A percentile compares a stretch with the other conserved stretches of the same genome.
phyloP scores from a whole-genome alignment of 2,797 vertebrate genomes.

The Sandelia bainsii region DNA sequence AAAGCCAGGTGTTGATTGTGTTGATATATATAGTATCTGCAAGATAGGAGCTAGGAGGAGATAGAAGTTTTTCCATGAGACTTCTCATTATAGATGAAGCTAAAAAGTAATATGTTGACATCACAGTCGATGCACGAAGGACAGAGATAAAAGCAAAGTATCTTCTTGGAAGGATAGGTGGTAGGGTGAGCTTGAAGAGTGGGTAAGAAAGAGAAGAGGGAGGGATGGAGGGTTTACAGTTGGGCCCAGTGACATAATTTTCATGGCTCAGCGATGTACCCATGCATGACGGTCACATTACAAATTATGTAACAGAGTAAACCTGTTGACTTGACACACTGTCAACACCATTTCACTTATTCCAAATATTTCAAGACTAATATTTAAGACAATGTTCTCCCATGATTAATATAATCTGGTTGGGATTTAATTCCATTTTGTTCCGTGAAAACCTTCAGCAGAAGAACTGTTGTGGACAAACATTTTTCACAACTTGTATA shows the following conservation, averaged over 20 bases:
- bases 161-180: constrained; percentile 15
- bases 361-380: not conserved
- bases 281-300: constrained; percentile 20
- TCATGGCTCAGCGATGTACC: constrained; percentile 46
- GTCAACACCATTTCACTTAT: not conserved
- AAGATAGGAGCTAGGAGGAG: not conserved
- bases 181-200: not conserved
- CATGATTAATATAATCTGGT: not conserved
- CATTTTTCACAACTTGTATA: too few relatives aligned
- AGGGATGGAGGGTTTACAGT: not conserved
- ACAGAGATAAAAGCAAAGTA: constrained; percentile 4
- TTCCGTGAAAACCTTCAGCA: too few relatives aligned
- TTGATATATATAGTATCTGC: not conserved
- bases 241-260: constrained; percentile 30
- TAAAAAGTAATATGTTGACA: constrained; percentile 28
- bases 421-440: not conserved
- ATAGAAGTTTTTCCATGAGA: constrained; percentile 24
- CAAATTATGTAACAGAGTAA: constrained; percentile 7
- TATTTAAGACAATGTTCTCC: not conserved
- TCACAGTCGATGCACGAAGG: constrained; percentile 15
- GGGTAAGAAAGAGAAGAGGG: not conserved
- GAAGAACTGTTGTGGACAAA: too few relatives aligned
- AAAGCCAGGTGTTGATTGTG: constrained; percentile 15
- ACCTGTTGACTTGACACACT: not conserved
- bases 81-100: constrained; percentile 50